These are phyloP conservation scores for Dicentrarchus labrax DNA, from an alignment of 2,113 vertebrate genomes.

Conservation along the genomic window DNA sequence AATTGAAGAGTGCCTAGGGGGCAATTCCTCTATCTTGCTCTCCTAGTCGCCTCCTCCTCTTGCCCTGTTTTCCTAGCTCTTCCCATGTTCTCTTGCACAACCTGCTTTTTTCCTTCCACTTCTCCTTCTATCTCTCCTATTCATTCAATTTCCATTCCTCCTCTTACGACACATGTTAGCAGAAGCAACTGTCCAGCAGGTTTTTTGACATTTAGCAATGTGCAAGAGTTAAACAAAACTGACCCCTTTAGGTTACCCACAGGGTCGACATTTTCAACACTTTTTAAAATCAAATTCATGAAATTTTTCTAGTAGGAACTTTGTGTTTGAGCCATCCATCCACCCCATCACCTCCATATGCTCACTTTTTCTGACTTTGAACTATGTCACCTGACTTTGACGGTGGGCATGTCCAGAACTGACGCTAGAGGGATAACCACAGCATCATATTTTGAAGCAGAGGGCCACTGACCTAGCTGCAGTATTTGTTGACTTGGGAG, in stretches of 20 bases:
- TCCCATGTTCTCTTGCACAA: constrained; percentile 22
- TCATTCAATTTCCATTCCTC: constrained; percentile 2
- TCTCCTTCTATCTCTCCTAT: not conserved
- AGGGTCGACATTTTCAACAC: not conserved
- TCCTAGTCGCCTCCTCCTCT: constrained; percentile 51
- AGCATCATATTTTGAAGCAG: too few species aligned
- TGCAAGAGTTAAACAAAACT: not conserved
- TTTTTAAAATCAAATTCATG: not conserved
- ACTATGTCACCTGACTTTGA: too few species aligned
- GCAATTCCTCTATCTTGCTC: constrained; percentile 60
- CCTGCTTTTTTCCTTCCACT: constrained; percentile 11
- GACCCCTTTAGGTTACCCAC: not conserved
- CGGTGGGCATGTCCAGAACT: too few species aligned
- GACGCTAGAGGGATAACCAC: too few species aligned
- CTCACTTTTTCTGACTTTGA: too few species aligned
- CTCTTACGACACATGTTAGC: not conserved
- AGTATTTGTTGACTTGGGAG: too few species aligned
- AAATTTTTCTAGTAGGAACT: not conserved
- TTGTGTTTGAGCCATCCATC: too few species aligned
- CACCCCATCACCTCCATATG: too few species aligned
- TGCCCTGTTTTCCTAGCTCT: constrained; percentile 66
- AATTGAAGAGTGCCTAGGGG: constrained; percentile 73
- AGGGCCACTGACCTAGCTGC: too few species aligned
- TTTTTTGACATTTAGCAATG: not conserved
- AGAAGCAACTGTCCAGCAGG: not conserved